Evolutionary conservation across 1,140 invertebrate genomes (phyloP), one percentile per base, ranked within the genome.

Genomic region (Drosophila tristis): DNA sequence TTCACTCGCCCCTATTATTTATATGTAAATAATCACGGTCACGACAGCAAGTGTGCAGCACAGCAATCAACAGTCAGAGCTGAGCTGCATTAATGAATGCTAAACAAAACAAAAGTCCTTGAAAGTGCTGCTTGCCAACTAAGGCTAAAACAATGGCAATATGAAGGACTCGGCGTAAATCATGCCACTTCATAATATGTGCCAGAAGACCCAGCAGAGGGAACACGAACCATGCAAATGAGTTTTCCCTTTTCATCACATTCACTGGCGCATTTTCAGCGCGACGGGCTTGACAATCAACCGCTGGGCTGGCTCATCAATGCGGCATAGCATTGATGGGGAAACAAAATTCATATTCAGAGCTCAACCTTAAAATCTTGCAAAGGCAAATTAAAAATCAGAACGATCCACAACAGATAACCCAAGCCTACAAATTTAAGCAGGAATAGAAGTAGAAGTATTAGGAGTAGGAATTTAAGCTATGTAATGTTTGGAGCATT

Each of bases 11-110:
- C 2, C 35, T 11, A 11, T 11, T 39, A 75, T 74, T 67, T 62
- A 47, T 51, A 76, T 76, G 68, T 74, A 61, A 68, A 65, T 78
- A 74, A 80, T 80, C 78, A 58, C 70, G 70, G 50, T 58, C 56
- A 57, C 51, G 31, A 31, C 51, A n/a, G 53, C 35, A n/a, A 48
- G 16, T 48, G 29, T 9, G 31, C n/a, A 2, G 20, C 20, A 20
- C 16, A 47, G 43, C 49, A 68, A 78, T 65, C 64, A 71, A 62
- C 59, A 63, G 59, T 53, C 58, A 16, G 57, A 26, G 63, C 58
- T 25, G 57, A 26, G 63, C 74, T 62, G 74, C 63, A 75, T 68
- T 76, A 76, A 76, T 76, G 73, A 76, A 57, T 53, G 56, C 55
- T 39, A 67, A 66, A 75, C 42, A 54, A 49, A 20, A 29, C 29